Conservation (phyloP, 2,797 vertebrate species). For the Peromyscus attwateri region DNA sequence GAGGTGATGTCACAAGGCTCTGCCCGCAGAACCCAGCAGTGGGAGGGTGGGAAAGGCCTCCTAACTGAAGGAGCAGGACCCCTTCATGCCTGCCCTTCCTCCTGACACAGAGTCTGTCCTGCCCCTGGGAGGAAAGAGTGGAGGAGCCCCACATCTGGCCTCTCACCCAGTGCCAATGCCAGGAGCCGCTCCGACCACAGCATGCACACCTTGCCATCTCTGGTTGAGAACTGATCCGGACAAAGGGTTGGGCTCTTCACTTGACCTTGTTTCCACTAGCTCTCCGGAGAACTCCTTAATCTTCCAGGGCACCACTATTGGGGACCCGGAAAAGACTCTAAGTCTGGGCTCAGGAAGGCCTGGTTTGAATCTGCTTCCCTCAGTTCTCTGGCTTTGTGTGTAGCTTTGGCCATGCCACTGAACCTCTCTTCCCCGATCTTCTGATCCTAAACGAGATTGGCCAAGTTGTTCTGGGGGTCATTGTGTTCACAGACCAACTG, state of each 20-base stretch:
- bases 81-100: no score
- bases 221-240: background rate
- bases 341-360: background rate
- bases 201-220: rapidly evolving
- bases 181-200: background rate
- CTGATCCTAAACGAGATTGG: background rate
- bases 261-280: no score
- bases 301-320: background rate
- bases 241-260: background rate
- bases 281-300: background rate
- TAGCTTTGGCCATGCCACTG: background rate
- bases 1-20: background rate
- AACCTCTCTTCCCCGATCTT: background rate
- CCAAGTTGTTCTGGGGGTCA: background rate
- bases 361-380: background rate
- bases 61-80: background rate
- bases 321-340: background rate
- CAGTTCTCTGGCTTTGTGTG: background rate
- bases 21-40: background rate
- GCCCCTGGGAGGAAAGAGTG: background rate
- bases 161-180: rapidly evolving
- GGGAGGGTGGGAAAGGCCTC: background rate
- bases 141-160: background rate
- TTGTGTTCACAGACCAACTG: background rate
- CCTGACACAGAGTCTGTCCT: background rate